Conservation (phyloP, 1,140 invertebrate species). For the Asobara japonica region DNA sequence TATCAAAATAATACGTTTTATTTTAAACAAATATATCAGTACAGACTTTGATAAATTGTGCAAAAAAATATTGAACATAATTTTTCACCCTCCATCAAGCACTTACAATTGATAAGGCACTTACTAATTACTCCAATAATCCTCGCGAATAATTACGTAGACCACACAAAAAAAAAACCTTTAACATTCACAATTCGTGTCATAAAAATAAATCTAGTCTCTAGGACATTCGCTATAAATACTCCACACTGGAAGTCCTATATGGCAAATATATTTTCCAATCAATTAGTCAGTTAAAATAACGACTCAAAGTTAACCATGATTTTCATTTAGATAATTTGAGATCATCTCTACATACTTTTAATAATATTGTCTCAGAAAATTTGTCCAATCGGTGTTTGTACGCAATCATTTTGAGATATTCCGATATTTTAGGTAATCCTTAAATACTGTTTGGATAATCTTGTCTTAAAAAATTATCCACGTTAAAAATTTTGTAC, state of each 20-base stretch:
- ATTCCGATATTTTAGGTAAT: too few relatives aligned
- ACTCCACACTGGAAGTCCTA: slow-evolving; percentile 15
- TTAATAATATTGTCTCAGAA: too few relatives aligned
- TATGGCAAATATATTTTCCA: slow-evolving; percentile 23
- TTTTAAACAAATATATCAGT: slow-evolving; percentile 3
- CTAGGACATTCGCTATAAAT: not conserved
- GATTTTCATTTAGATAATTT: too few relatives aligned
- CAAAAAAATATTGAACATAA: slow-evolving; percentile 4
- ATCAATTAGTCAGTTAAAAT: slow-evolving; percentile 14
- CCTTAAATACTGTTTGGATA: too few relatives aligned
- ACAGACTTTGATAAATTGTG: slow-evolving; percentile 14
- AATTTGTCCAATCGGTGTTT: too few relatives aligned
- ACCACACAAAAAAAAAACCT: not conserved
- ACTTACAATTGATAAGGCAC: slow-evolving; percentile 30
- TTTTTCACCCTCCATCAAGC: slow-evolving; percentile 3
- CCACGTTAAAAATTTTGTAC: too few relatives aligned
- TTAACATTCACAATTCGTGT: not conserved
- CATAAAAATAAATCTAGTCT: slow-evolving; percentile 24
- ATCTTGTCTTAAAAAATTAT: too few relatives aligned
- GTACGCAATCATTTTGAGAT: too few relatives aligned
- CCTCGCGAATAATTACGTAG: slow-evolving; percentile 1
- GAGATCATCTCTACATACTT: too few relatives aligned
- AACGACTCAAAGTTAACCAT: too few relatives aligned
- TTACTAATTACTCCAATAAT: not conserved
- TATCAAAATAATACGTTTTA: slow-evolving; percentile 30